Percentiles rank a stretch among this genome's conserved stretches.
Evolutionary conservation across 1,140 invertebrate genomes (phyloP).

Genomic region (Pogonognathellus flavescens): DNA sequence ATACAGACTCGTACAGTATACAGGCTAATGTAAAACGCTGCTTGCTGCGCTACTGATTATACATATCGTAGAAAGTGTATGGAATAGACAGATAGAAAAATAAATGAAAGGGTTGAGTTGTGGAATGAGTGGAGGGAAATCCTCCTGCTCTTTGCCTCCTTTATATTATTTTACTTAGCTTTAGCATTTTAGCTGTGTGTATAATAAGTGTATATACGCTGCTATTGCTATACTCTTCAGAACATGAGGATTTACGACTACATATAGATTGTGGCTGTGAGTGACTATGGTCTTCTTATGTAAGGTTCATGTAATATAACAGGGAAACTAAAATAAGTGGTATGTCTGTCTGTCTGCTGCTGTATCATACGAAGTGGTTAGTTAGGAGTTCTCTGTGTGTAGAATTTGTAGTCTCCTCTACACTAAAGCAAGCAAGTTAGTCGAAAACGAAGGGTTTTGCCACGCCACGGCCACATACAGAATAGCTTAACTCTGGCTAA

Average conservation of each 20-base stretch:
- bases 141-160: slow-evolving; percentile 44
- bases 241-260: background rate
- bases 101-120: slow-evolving; percentile 46
- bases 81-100: slow-evolving; percentile 9
- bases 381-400: slow-evolving; percentile 4
- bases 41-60: background rate
- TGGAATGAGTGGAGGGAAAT: slow-evolving; percentile 49
- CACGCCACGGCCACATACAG: slow-evolving; percentile 44
- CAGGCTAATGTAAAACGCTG: slow-evolving; percentile 11
- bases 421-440: background rate
- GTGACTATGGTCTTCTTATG: slow-evolving; percentile 5
- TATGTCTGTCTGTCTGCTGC: background rate
- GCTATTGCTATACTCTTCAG: background rate
- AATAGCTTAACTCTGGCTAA: slow-evolving; percentile 31
- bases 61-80: slow-evolving; percentile 22
- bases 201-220: background rate
- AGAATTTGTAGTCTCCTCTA: slow-evolving; percentile 5
- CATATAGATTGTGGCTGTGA: slow-evolving; percentile 2
- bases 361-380: background rate
- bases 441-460: slow-evolving; percentile 39
- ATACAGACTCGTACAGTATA: background rate
- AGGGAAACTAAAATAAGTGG: slow-evolving; percentile 31
- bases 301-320: slow-evolving; percentile 42
- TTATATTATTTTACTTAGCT: background rate
- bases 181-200: no score